Evolutionary conservation across 2,113 vertebrate genomes (phyloP), one percentile per base, ranked within the genome.

Genomic region (Podiceps cristatus): DNA sequence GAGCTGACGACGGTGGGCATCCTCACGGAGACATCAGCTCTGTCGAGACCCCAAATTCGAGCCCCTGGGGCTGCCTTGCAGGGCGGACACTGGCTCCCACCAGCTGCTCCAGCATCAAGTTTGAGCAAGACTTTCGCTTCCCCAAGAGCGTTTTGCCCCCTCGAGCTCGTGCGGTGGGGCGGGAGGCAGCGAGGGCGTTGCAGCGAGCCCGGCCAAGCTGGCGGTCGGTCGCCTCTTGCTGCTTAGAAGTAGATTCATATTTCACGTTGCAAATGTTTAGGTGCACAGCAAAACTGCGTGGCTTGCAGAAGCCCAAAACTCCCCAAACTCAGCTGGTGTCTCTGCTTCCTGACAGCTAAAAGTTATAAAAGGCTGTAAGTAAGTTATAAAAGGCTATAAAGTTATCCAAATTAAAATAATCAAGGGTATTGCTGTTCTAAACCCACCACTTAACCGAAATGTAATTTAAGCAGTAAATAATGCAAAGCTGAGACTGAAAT

Each of bases 261-360:
- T 49, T 35, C 60, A 10, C 7, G 0, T 33, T 4, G 33, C 31
- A 28, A 67, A 68, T 10, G 8, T 50, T 16, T 1, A 4, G 33
- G 40, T 5, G 20, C 42, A 6, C 19, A 3, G 31, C 13, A 35
- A 74, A 74, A 17, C 28, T 3, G 1, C 1, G 4, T 1, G 0
- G 40, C 27, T 56, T 37, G n/a, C 6, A 29, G 47, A 40, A 67
- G 35, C 69, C 47, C 42, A 0, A 73, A 59, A 10, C 1, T 5
- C 29, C 52, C n/a, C 27, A 4, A 5, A 33, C 40, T 44, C 63
- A 60, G 49, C 9, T 11, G 12, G 7, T 6, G 3, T 19, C 49
- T 76, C 33, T 64, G 55, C 90, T 67, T 25, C 56, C 74, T 18
- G 2, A 37, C 44, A 49, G 59, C 50, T 42, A 40, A 50, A 89